phyloP scores from a whole-genome alignment of 2,888 invertebrate genomes.

The Eucera pruinosa region DNA sequence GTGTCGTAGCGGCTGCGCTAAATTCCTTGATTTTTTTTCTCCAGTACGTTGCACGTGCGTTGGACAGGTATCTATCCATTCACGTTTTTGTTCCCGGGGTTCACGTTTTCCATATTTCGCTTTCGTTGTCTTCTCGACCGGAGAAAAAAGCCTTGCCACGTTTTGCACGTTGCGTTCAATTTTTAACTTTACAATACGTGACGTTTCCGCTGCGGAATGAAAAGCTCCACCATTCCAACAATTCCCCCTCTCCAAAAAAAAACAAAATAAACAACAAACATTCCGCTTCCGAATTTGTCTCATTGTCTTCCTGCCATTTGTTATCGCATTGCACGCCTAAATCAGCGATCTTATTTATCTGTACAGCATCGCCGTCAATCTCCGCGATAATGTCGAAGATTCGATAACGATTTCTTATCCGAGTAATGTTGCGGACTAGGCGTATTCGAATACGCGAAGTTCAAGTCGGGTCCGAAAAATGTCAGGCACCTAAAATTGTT shows the following conservation, averaged over 20 bases:
- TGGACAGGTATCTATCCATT: slow-evolving; percentile 54
- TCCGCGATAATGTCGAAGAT: not conserved
- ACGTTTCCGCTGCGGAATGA: slow-evolving; percentile 42
- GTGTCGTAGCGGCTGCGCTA: not conserved
- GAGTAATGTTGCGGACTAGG: too few relatives aligned
- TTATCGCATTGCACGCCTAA: not conserved
- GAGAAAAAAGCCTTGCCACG: slow-evolving; percentile 54
- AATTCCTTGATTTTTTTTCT: slow-evolving; percentile 36
- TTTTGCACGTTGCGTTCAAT: slow-evolving; percentile 41
- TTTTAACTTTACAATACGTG: slow-evolving; percentile 53
- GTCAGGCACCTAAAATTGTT: too few relatives aligned
- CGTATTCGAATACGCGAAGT: too few relatives aligned
- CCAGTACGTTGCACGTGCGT: slow-evolving; percentile 35
- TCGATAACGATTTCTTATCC: too few relatives aligned
- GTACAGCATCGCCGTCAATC: slow-evolving; percentile 29
- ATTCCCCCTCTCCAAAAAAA: too few relatives aligned
- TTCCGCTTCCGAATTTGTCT: slow-evolving; percentile 25
- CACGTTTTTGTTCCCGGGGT: slow-evolving; percentile 39
- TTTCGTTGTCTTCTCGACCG: slow-evolving; percentile 53
- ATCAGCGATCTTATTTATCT: not conserved
- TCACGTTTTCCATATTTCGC: slow-evolving; percentile 46
- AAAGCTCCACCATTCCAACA: slow-evolving; percentile 20
- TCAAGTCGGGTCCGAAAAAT: too few relatives aligned
- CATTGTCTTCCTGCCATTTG: slow-evolving; percentile 20
- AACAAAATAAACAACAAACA: too few relatives aligned